Base-by-base conservation (phyloP, 2,113 vertebrate species). In the Cynoglossus semilaevis region DNA sequence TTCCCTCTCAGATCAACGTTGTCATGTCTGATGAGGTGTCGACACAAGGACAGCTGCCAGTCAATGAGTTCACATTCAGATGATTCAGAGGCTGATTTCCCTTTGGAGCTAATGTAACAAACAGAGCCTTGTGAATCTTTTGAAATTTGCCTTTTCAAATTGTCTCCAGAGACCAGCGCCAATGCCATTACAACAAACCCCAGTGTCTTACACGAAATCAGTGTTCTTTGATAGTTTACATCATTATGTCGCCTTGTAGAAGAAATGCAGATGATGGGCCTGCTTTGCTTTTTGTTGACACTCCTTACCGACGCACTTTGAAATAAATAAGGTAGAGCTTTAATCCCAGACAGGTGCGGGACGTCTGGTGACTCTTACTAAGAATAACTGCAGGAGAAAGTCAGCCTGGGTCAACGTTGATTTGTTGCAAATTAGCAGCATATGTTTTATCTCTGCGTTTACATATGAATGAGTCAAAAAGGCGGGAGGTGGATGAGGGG, bases 381-480 rank as follows among this genome's bases (percentile, higher is more conserved):
- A 69, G 83, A 80, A 78, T 80, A 82, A 83, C 71, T 45, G 1
- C 55, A 67, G 72, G 58, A 47, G 67, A 71, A 72, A 81, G 77
- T 83, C 78, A 60, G 75, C 72, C 58, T 14, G 72, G 83, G 80
- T 86, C 85, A 85, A 67, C 67, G 84, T 83, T 88, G 85, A 87
- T 88, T 88, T 85, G 82, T 85, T 80, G 81, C 71, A 86, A 88
- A 88, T 89, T 86, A 87, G 82, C 80, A 66, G 75, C 81, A 84
- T 84, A 83, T 82, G 81, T 79, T 87, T 88, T 84, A 82, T 80
- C 80, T 69, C 62, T 38, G 69, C 60, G 76, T 89, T 88, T 85
- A 84, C 81, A 87, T 87, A 87, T 84, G 84, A 87, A 88, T 85
- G 80, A 79, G 60, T 84, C 18, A 51, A 75, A 78, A 85, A 72